Base-by-base conservation (phyloP, 1,140 invertebrate species). In the Thaumatotibia leucotreta region DNA sequence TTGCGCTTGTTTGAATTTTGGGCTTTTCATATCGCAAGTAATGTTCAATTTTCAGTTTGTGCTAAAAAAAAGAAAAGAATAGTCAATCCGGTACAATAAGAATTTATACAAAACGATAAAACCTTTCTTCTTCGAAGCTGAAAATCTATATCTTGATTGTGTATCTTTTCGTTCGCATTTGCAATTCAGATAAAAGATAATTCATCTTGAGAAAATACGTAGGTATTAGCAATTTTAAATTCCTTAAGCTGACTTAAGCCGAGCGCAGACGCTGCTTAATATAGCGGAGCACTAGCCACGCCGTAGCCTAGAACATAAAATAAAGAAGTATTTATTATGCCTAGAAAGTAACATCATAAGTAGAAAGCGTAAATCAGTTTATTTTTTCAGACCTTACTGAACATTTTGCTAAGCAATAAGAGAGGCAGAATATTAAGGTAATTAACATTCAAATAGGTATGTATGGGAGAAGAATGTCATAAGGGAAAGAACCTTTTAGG, bases 131-230 rank as follows among this genome's bases (percentile, higher is more conserved):
- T 24, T 58, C 11, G 4, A 17, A 58, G 10, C 11, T 58, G 11
- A 27, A 58, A 58, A 58, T 58, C n/a, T 29, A 31, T 31, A 31
- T 17, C 52, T 58, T 14, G 52, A 58, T 58, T 58, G 50, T 52
- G 9, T 52, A 52, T 52, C 11, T 58, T 58, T 58, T 58, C 24
- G 20, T 29, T 5, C 0, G 23, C 1, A 58, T 58, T n/a, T 58
- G n/a, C 52, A 27, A 58, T 58, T 58, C 20, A 58, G 24, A 58
- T 58, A 29, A 29, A 31, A 27, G 52, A 31, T 58, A 27, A 58
- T 58, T 58, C n/a, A 5, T 29, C 52, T 58, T 58, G 52, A 58
- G 52, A 14, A 14, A 45, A 17, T 52, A 27, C 1, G 22, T 52
- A 52, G 22, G 11, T 14, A 17, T 58, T 58, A 31, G 52, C 24